A percentile compares a stretch with the other conserved stretches of the same genome.
phyloP scores from a whole-genome alignment of 2,113 vertebrate genomes.

The Zeus faber region DNA sequence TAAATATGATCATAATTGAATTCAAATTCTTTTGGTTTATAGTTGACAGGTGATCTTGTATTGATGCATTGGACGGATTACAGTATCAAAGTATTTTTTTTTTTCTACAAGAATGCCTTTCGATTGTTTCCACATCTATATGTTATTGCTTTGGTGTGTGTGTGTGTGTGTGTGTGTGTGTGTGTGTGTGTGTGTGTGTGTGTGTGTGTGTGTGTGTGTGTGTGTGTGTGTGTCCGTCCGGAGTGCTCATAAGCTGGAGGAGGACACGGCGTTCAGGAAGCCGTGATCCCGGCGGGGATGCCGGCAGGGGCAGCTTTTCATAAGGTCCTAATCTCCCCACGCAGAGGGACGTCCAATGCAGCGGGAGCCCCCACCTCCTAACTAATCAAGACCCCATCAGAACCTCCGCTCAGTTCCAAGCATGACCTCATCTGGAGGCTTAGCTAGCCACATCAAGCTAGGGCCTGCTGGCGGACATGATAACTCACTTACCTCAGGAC shows the following conservation, averaged over 20 bases:
- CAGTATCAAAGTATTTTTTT: no score
- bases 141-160: constrained; percentile 11
- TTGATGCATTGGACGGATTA: no score
- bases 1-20: no score
- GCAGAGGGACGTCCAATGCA: constrained; percentile 67
- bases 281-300: constrained; percentile 63
- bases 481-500: constrained; percentile 59
- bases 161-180: constrained; percentile 6
- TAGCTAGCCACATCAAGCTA: constrained; percentile 50
- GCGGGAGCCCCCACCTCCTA: constrained; percentile 56
- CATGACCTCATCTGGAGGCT: constrained; percentile 66
- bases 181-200: constrained; percentile 3
- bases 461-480: constrained; percentile 49
- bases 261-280: constrained; percentile 30
- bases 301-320: constrained; percentile 70
- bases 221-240: constrained; percentile 4
- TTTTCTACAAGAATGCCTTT: no score
- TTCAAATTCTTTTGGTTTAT: no score
- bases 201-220: constrained; percentile 8
- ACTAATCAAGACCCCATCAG: constrained; percentile 69
- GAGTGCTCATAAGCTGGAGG: neutral
- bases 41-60: no score
- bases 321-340: constrained; percentile 69
- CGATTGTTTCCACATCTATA: no score
- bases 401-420: constrained; percentile 47